Base-by-base conservation (phyloP, 2,113 vertebrate genomes). In the Urocitellus parryii region DNA sequence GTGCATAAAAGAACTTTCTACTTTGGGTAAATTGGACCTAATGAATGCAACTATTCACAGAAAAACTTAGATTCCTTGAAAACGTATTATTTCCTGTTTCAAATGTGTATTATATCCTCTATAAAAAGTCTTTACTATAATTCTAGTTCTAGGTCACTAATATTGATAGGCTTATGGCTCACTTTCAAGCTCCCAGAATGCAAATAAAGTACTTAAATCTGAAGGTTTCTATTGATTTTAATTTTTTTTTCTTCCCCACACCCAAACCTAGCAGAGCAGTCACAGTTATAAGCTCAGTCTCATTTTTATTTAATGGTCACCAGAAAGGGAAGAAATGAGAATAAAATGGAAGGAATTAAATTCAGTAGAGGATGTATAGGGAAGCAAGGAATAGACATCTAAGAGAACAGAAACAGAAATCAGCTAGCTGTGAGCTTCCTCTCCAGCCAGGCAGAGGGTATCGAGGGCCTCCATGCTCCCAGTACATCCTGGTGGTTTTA, bases 71-170 rank as follows among this genome's bases (percentile, higher is more conserved):
- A 96, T 72, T 91, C 17, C 22, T 58, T 93, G 80, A 85, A 94
- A 97, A 97, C 92, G 25, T 78, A 88, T 78, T 81, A 80, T 91
- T 95, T 95, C 74, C 87, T 85, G 12, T 74, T 96, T 95, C 25
- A 87, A 95, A 84, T 68, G 78, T 90, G 9, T 56, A 80, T 77
- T 94, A 67, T 45, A 37, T 73, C 70, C 16, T 86, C 42, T 42
- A 58, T 29, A 80, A 90, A 84, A 83, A 70, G n/a, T 90, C 53
- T 92, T 96, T 86, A 51, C 61, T 96, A 37, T 61, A 92, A 82
- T 82, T 97, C n/a, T 92, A 82, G 39, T 94, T 90, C 34, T 86
- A 51, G 39, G 37, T 79, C 42, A 94, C 67, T 76, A 86, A 67
- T 68, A 84, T 29, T 45, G 51, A 83, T 89, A 86, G n/a, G 17